Evolutionary conservation across 2,888 invertebrate genomes (phyloP).

Genomic region (Pandemis corylana): DNA sequence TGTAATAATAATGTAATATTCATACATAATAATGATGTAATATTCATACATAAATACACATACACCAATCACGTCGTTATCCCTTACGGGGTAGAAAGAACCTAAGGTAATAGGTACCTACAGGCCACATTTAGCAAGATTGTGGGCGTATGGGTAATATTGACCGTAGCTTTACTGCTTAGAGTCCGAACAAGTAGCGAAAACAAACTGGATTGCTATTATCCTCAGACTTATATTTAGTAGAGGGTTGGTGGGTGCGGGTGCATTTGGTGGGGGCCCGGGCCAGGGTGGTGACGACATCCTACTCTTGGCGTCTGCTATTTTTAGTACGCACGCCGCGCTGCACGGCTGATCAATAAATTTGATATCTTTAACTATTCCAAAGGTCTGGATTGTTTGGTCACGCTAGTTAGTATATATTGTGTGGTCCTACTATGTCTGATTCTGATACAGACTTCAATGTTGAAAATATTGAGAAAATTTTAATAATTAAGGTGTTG

Average conservation of each 20-base stretch:
- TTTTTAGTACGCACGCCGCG: constrained; percentile 55
- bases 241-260: constrained; percentile 30
- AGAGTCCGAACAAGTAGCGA: constrained; percentile 2
- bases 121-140: too few relatives aligned
- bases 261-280: constrained; percentile 36
- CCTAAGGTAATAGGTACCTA: too few relatives aligned
- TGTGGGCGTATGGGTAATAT: too few relatives aligned
- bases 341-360: constrained; percentile 59
- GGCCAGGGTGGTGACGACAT: constrained; percentile 44
- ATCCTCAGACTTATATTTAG: constrained; percentile 34
- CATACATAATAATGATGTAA: too few relatives aligned
- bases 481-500: too few relatives aligned
- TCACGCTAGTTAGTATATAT: neutral
- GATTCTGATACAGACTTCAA: too few relatives aligned
- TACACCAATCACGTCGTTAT: too few relatives aligned
- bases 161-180: neutral
- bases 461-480: neutral
- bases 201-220: neutral
- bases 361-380: constrained; percentile 36
- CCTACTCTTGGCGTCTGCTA: constrained; percentile 53
- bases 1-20: too few relatives aligned
- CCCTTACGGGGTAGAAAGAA: too few relatives aligned
- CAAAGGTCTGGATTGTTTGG: constrained; percentile 23
- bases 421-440: too few relatives aligned
- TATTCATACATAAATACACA: too few relatives aligned